Evolutionary conservation across 2,797 vertebrate species (phyloP), one percentile per base, ranked within the genome.

Genomic region (Champsocephalus esox): DNA sequence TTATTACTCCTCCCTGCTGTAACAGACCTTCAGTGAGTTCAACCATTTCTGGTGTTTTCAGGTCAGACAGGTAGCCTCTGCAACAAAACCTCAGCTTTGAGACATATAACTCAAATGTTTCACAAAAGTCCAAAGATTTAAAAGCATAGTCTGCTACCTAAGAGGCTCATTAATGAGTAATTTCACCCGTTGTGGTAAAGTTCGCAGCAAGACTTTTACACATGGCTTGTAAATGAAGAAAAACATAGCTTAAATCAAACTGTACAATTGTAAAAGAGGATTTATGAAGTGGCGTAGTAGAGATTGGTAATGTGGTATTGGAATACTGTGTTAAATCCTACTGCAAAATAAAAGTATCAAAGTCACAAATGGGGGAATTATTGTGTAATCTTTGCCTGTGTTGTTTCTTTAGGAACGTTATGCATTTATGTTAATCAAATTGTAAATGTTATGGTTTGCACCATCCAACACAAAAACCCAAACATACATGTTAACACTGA

Each of bases 191-290:
- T 24, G 11, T 73, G 60, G 68, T 77, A 66, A 84, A 86, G 50
- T 79, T 87, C 80, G 79, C 77, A 75, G 54, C 56, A 52, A 51
- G 70, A 78, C 72, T 49, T 85, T 69, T 69, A 86, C 74, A 89
- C 76, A 59, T 63, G 52, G 54, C 80, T 83, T 77, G 57, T 85
- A 87, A 92, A 88, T 57, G 32, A 57, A 64, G 44, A 75, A 86
- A 41, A 85, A 38, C 89, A 82, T 69, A 89, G 82, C 60, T 73
- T 77, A 62, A 60, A 51, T 84, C 44, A 82, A 88, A 86, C 68
- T 66, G 69, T 73, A 87, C 46, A 54, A 71, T 77, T 67, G 61
- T 89, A 79, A 92, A 92, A 77, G 67, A 67, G 8, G 61, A 70
- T 86, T 92, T 76, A 92, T 75, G 59, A 83, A 82, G 77, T 77